These are phyloP conservation scores for Amorpha juglandis DNA, from an alignment of 2,888 invertebrate genomes.

Conservation along the genomic window DNA sequence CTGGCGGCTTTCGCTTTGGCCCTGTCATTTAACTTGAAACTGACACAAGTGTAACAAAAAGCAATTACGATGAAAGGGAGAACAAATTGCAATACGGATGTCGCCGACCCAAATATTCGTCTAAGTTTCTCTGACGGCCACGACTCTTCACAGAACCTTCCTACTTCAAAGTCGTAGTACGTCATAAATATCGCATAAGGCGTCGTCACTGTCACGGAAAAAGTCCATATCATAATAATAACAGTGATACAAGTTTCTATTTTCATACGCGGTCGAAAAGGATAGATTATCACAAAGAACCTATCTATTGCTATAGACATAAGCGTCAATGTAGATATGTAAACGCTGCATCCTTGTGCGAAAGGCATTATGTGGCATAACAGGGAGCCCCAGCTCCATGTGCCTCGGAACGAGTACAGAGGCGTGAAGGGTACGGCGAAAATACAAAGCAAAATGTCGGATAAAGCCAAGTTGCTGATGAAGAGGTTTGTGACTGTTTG, in stretches of 20 bases:
- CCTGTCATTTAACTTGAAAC: slow-evolving; percentile 92
- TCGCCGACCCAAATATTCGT: slow-evolving; percentile 92
- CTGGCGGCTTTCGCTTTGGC: slow-evolving; percentile 93
- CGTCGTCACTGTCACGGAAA: slow-evolving; percentile 93
- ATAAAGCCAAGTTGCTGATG: slow-evolving; percentile 97
- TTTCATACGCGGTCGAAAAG: slow-evolving; percentile 96
- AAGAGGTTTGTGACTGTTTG: slow-evolving; percentile 99
- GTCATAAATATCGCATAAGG: slow-evolving; percentile 96
- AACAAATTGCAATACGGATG: slow-evolving; percentile 95
- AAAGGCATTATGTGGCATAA: slow-evolving; percentile 97
- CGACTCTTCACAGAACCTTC: slow-evolving; percentile 91
- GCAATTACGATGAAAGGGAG: slow-evolving; percentile 97
- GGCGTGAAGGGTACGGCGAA: slow-evolving; percentile 99
- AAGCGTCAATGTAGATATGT: slow-evolving; percentile 97
- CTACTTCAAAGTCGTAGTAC: slow-evolving; percentile 78
- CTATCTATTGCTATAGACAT: slow-evolving; percentile 99
- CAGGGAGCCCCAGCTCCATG: slow-evolving; percentile 96
- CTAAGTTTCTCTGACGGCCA: slow-evolving; percentile 95
- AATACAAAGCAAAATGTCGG: slow-evolving; percentile 96
- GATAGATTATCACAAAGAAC: slow-evolving; percentile 98
- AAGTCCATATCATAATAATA: slow-evolving; percentile 95
- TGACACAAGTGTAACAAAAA: slow-evolving; percentile 97
- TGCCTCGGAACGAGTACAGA: slow-evolving; percentile 94
- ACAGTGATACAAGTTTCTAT: slow-evolving; percentile 92
- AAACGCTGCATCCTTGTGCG: slow-evolving; percentile 97